Conservation (phyloP, 2,113 vertebrate genomes). For the Poeciliopsis occidentalis region DNA sequence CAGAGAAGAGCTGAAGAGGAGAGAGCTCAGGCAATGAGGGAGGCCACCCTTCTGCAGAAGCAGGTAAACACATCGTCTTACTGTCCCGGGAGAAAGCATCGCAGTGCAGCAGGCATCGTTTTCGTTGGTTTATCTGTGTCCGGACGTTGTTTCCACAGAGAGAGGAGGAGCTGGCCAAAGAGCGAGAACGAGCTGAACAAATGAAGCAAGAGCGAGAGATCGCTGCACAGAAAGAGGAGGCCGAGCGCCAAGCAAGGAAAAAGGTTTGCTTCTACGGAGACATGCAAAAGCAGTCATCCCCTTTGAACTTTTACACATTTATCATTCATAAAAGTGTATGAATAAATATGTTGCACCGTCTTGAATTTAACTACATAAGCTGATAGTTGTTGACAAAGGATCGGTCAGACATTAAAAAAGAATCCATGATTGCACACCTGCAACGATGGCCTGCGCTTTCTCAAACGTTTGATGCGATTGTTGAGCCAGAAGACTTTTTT, state of each 20-base stretch:
- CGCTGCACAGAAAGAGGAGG: constrained; percentile 90
- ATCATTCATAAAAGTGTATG: too few species aligned
- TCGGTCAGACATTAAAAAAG: too few species aligned
- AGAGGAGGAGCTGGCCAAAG: constrained; percentile 87
- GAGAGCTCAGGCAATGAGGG: constrained; percentile 82
- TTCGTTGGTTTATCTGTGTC: not conserved
- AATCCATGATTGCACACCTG: too few species aligned
- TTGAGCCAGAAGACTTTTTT: too few species aligned
- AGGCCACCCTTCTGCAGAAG: constrained; percentile 85
- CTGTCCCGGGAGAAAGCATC: not conserved
- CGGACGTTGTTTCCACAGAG: constrained; percentile 51
- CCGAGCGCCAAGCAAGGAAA: constrained; percentile 91
- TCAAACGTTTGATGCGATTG: too few species aligned
- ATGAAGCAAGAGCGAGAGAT: constrained; percentile 86
- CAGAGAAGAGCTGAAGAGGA: constrained; percentile 83
- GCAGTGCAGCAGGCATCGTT: not conserved
- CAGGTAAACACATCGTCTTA: constrained; percentile 69
- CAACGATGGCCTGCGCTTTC: too few species aligned
- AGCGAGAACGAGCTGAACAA: constrained; percentile 81
- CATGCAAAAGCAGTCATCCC: not conserved
- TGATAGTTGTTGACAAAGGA: too few species aligned
- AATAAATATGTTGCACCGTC: too few species aligned
- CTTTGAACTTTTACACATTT: not conserved
- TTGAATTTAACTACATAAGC: too few species aligned
- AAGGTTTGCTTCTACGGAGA: constrained; percentile 80